Percentiles rank a stretch among this genome's conserved stretches.
Conservation (phyloP, 1,140 invertebrate species). For the Leptopilina clavipes region DNA sequence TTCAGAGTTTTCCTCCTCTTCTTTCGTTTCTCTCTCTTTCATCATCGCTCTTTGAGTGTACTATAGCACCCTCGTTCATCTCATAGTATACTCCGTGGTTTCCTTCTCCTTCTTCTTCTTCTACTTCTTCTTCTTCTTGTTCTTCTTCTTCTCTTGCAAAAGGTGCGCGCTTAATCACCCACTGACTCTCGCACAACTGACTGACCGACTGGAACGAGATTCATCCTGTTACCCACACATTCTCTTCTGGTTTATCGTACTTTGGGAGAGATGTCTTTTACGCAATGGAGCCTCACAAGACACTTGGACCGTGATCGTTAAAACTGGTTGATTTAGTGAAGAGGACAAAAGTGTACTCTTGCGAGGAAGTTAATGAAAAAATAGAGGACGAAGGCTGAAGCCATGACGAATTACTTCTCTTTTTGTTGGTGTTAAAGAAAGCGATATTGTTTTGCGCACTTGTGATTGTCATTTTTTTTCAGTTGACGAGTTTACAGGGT, state of each 20-base stretch:
- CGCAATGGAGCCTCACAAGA: slow-evolving; percentile 17
- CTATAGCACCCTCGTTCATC: slow-evolving; percentile 18
- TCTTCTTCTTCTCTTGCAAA: not conserved
- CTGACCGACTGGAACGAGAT: slow-evolving; percentile 62
- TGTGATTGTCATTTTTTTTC: not conserved
- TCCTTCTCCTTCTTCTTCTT: slow-evolving; percentile 10
- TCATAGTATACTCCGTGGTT: not conserved
- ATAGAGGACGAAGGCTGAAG: not conserved
- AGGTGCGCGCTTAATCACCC: slow-evolving; percentile 67
- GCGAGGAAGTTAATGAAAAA: slow-evolving; percentile 25
- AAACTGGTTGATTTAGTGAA: slow-evolving; percentile 18
- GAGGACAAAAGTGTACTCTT: slow-evolving; percentile 23
- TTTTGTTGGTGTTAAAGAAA: slow-evolving; percentile 5
- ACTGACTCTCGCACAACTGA: slow-evolving; percentile 63
- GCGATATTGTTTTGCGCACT: slow-evolving; percentile 1
- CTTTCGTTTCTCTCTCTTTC: slow-evolving; percentile 27
- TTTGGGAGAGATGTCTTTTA: slow-evolving; percentile 9
- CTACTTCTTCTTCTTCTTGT: not conserved
- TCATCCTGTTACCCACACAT: slow-evolving; percentile 40
- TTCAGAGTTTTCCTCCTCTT: slow-evolving; percentile 39
- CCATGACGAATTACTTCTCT: slow-evolving; percentile 4
- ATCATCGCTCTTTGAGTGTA: slow-evolving; percentile 17
- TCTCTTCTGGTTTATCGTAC: slow-evolving; percentile 24
- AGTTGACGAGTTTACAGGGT: too few relatives aligned
- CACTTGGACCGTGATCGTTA: slow-evolving; percentile 21